Percentiles rank a stretch among this genome's conserved stretches.
These are phyloP conservation scores for Sebastes matsubarae DNA, from an alignment of 2,797 vertebrate species.

Conservation along the genomic window DNA sequence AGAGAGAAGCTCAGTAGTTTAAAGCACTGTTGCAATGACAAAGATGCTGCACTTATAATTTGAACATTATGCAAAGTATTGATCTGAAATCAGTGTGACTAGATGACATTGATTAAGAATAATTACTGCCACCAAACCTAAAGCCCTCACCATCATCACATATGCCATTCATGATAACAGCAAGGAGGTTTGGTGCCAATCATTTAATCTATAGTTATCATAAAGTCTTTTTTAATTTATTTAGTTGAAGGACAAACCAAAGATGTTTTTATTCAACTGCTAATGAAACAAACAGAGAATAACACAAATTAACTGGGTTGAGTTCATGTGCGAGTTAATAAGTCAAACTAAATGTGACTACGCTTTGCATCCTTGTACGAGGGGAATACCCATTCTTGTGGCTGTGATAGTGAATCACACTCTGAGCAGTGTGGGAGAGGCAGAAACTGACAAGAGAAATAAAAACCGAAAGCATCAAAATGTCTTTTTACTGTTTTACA, in stretches of 20 bases:
- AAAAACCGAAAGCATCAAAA: slow-evolving; percentile 49
- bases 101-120: neutral
- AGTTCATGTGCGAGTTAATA: slow-evolving; percentile 1
- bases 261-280: neutral
- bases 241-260: neutral
- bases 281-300: neutral
- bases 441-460: slow-evolving; percentile 46
- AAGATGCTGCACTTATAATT: neutral
- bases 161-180: neutral
- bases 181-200: neutral
- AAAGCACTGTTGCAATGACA: neutral
- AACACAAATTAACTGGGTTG: neutral
- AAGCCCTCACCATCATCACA: neutral
- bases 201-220: neutral
- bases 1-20: neutral
- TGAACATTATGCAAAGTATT: neutral
- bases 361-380: slow-evolving; percentile 9
- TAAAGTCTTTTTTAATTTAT: neutral
- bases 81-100: neutral
- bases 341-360: slow-evolving; percentile 23
- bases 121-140: neutral
- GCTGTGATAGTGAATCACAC: slow-evolving; percentile 58
- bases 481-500: slow-evolving; percentile 28
- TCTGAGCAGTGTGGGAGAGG: slow-evolving; percentile 55
- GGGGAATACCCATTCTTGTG: slow-evolving; percentile 54